These are phyloP conservation scores for Drosophila conformis DNA, from an alignment of 2,888 invertebrate genomes.

Conservation along the genomic window DNA sequence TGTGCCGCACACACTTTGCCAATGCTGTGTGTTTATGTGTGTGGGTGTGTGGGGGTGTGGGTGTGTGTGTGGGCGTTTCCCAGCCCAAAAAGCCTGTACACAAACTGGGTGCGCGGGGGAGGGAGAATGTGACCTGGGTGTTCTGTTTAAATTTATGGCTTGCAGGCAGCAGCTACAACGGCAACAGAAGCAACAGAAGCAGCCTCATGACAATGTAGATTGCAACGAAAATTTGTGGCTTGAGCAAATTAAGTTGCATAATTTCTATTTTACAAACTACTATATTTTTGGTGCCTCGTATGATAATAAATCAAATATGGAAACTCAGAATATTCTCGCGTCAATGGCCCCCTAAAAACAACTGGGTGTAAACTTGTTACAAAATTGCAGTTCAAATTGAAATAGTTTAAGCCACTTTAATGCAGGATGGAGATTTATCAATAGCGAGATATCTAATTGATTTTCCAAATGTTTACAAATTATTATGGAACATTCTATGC, in stretches of 20 bases:
- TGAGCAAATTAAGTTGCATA: constrained; percentile 63
- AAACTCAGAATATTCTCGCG: constrained; percentile 36
- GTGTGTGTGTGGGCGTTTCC: constrained; percentile 39
- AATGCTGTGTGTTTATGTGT: background rate
- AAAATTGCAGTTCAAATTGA: background rate
- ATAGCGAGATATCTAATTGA: background rate
- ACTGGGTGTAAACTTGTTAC: background rate
- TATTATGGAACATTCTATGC: background rate
- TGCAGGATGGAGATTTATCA: background rate
- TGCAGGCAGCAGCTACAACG: constrained; percentile 51
- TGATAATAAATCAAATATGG: constrained; percentile 57
- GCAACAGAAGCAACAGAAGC: constrained; percentile 39
- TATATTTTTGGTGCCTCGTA: constrained; percentile 31
- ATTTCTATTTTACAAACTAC: constrained; percentile 46
- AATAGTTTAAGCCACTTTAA: background rate
- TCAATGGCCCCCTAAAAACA: constrained; percentile 29
- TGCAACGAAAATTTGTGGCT: constrained; percentile 66
- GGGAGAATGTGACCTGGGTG: constrained; percentile 7
- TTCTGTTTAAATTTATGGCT: constrained; percentile 59
- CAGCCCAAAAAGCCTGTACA: constrained; percentile 6
- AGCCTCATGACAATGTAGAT: constrained; percentile 57
- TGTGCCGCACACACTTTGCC: constrained; percentile 50
- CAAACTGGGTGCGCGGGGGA: background rate
- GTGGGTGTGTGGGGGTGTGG: too few species aligned
- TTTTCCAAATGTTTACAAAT: background rate